phyloP scores from a whole-genome alignment of 2,113 vertebrate species.

The Ptychochromis oligacanthus region DNA sequence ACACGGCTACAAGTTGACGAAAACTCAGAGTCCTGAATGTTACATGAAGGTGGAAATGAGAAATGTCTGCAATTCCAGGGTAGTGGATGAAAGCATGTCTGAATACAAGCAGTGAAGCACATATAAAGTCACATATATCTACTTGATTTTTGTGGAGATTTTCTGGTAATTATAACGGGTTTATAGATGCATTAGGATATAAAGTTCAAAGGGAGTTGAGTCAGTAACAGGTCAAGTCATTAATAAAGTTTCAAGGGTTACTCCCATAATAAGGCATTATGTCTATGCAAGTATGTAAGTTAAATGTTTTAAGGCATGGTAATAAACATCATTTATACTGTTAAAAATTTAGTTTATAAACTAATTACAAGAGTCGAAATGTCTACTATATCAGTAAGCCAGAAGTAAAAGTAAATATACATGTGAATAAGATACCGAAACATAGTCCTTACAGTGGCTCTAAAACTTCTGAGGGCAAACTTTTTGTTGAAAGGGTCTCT shows the following conservation, averaged over 20 bases:
- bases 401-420: neutral
- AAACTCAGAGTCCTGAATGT: slow-evolving; percentile 22
- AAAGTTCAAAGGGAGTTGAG: neutral
- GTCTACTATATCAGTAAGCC: neutral
- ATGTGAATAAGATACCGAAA: neutral
- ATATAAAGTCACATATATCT: neutral
- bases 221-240: neutral
- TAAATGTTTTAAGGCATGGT: neutral
- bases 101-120: neutral
- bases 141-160: neutral
- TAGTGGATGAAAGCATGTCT: slow-evolving; percentile 1
- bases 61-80: slow-evolving; percentile 23
- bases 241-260: neutral
- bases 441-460: neutral
- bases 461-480: no score
- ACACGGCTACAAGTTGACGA: slow-evolving; percentile 26
- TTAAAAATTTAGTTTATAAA: neutral
- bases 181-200: neutral
- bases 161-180: neutral
- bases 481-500: neutral
- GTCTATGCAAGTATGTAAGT: neutral
- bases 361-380: neutral
- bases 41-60: slow-evolving; percentile 11
- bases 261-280: neutral
- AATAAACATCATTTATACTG: neutral